Conservation (phyloP, 1,140 invertebrate species). For the Colletes latitarsis region DNA sequence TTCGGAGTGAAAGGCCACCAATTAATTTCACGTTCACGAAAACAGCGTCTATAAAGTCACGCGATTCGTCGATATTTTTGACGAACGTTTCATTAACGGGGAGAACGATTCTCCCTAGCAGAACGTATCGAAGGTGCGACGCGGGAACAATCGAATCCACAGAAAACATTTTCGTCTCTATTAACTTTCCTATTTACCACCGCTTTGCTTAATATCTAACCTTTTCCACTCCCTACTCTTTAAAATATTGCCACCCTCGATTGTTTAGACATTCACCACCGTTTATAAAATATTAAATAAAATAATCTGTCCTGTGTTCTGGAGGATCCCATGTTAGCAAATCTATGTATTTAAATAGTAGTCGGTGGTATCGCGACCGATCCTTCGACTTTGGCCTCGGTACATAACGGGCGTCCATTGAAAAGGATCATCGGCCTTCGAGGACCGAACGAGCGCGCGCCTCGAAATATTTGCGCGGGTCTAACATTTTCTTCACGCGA, state of each 20-base stretch:
- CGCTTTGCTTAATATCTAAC: too few relatives aligned
- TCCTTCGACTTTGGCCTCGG: too few relatives aligned
- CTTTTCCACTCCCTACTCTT: too few relatives aligned
- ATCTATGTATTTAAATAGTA: too few relatives aligned
- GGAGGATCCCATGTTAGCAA: too few relatives aligned
- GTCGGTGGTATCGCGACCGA: not conserved
- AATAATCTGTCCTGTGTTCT: too few relatives aligned
- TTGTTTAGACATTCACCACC: too few relatives aligned
- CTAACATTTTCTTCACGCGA: constrained; percentile 58
- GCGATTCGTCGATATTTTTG: constrained; percentile 25
- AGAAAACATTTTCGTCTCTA: too few relatives aligned
- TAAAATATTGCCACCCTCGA: too few relatives aligned
- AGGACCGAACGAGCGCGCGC: not conserved
- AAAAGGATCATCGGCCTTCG: not conserved
- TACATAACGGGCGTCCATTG: not conserved
- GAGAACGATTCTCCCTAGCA: constrained; percentile 2
- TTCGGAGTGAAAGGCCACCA: constrained; percentile 14
- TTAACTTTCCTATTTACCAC: too few relatives aligned
- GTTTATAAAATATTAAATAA: too few relatives aligned
- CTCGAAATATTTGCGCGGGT: constrained; percentile 53
- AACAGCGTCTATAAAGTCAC: constrained; percentile 20
- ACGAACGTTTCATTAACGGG: constrained; percentile 19
- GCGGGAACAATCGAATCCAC: not conserved
- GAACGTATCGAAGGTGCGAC: not conserved
- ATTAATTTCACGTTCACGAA: constrained; percentile 32